A percentile compares a stretch with the other conserved stretches of the same genome.
phyloP scores from a whole-genome alignment of 2,888 invertebrate species.

The Stratiomys singularior region DNA sequence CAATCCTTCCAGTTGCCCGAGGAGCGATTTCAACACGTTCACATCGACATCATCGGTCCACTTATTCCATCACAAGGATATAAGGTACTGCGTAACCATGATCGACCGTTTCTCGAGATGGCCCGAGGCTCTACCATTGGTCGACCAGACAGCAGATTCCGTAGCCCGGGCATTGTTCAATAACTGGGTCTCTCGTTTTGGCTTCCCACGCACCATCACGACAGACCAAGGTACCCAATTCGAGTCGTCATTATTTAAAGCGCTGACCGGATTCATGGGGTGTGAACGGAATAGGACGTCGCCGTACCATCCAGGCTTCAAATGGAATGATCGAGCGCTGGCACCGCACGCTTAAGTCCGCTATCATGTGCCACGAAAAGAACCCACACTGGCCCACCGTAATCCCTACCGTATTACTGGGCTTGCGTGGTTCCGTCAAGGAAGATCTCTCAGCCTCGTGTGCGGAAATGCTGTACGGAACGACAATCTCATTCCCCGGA shows the following conservation, averaged over 20 bases:
- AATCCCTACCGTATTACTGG: not conserved
- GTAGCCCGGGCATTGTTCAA: slow-evolving; percentile 6
- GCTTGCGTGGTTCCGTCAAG: not conserved
- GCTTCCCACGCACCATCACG: not conserved
- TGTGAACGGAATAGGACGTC: not conserved
- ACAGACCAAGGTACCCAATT: not conserved
- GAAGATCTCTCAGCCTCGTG: too few species aligned
- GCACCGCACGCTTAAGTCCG: not conserved
- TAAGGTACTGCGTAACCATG: not conserved
- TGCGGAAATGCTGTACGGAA: too few species aligned
- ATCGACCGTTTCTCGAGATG: slow-evolving; percentile 57
- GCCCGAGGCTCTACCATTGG: slow-evolving; percentile 57
- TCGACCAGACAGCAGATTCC: not conserved
- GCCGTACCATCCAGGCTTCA: slow-evolving; percentile 1
- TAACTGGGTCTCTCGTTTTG: not conserved
- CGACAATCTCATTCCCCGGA: too few species aligned
- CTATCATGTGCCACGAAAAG: not conserved
- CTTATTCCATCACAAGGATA: not conserved
- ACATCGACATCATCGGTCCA: not conserved
- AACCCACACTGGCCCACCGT: not conserved
- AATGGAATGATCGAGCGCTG: not conserved
- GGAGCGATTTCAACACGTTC: not conserved
- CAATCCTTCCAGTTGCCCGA: not conserved
- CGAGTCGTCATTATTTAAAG: not conserved
- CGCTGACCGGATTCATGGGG: not conserved